Evolutionary conservation across 2,888 invertebrate species (phyloP).

Genomic region (Melinaea marsaeus): DNA sequence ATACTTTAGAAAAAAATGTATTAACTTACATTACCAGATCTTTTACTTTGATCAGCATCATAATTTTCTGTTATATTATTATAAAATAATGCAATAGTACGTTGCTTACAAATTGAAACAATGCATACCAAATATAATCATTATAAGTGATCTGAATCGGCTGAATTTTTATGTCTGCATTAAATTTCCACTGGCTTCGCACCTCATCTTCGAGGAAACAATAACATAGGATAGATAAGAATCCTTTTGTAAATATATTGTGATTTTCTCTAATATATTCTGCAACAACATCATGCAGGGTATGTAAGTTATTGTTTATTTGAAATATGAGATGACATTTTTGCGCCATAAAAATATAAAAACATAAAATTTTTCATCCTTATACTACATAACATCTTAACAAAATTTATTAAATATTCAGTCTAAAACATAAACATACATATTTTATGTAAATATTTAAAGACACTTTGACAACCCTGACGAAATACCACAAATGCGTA

Average conservation of each 20-base stretch:
- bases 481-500: too few relatives aligned
- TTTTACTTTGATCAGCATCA: background rate
- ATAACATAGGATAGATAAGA: constrained; percentile 33
- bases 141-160: constrained; percentile 59
- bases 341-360: too few relatives aligned
- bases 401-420: too few relatives aligned
- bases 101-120: constrained; percentile 27
- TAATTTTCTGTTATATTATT: background rate
- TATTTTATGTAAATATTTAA: too few relatives aligned
- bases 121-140: constrained; percentile 41
- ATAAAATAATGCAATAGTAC: background rate
- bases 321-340: too few relatives aligned
- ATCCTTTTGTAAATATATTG: constrained; percentile 17
- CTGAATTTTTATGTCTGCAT: constrained; percentile 59
- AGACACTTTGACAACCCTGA: too few relatives aligned
- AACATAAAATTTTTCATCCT: too few relatives aligned
- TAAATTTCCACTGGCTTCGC: constrained; percentile 61
- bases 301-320: too few relatives aligned
- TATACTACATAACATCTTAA: too few relatives aligned
- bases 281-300: too few relatives aligned
- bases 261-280: background rate
- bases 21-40: background rate
- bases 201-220: constrained; percentile 35
- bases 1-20: too few relatives aligned
- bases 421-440: too few relatives aligned